Base-by-base conservation (phyloP, 1,140 invertebrate genomes). In the Papilio helenus region DNA sequence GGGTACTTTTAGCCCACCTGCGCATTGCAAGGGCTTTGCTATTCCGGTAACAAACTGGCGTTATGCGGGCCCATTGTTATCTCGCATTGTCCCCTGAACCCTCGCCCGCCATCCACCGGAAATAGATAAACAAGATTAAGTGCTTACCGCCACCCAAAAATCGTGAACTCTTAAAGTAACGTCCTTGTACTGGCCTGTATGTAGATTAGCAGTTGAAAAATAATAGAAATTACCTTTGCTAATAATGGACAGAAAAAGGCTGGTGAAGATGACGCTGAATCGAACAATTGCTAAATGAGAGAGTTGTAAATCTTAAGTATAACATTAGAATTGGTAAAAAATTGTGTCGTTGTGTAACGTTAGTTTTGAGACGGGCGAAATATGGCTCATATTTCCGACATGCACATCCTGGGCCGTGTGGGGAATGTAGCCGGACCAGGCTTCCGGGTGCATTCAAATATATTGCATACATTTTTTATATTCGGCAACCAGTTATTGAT, bases 21-120 rank as follows among this genome's bases (percentile, higher is more conserved):
- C 29, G 26, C 12, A 74, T 49, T 73, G 72, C 49, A 29, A 29
- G 74, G 51, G 74, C 51, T 51, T 51, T 46, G 4, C 44, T 77
- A 79, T 82, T 84, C 82, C 78, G 80, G 79, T 84, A 86, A 85
- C 86, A 84, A 82, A 82, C 85, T 81, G 81, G 80, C 81, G 83
- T 81, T 82, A 89, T 91, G 85, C 88, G 86, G 87, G 88, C 79
- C 72, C 81, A 88, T 87, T 90, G 88, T 92, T 84, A 81, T 80
- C 79, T 81, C 82, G 79, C 76, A 80, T 86, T 83, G 83, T 84
- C 84, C 82, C 81, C 82, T 55, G 46, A 81, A 82, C 83, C 84
- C 85, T 87, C 87, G 85, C 61, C 23, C 79, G 55, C 78, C 78
- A 84, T 82, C 73, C 42, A 65, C 79, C 78, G 79, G 80, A 81